phyloP scores from a whole-genome alignment of 2,797 vertebrate genomes.

The Anniella stebbinsi region DNA sequence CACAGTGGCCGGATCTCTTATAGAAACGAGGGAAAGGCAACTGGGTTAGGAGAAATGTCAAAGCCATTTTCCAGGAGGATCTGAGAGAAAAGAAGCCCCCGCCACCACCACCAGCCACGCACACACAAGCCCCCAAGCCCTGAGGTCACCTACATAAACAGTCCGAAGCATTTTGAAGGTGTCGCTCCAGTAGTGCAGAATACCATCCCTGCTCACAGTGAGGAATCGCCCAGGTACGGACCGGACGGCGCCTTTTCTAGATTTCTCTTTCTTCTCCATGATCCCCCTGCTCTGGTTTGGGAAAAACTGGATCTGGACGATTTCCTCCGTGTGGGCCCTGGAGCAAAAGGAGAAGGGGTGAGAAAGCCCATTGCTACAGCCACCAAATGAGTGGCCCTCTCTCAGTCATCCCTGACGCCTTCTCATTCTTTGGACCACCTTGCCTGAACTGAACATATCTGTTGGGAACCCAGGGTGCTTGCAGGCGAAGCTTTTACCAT shows the following conservation, averaged over 20 bases:
- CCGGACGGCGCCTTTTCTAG: background rate
- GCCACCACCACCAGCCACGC: background rate
- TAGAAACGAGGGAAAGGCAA: background rate
- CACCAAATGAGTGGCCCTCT: background rate
- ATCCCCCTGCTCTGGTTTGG: slow-evolving; percentile 37
- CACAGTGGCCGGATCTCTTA: background rate
- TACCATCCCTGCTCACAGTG: slow-evolving; percentile 67
- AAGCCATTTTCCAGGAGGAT: background rate
- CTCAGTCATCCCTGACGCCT: background rate
- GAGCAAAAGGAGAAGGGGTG: background rate
- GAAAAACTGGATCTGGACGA: slow-evolving; percentile 62
- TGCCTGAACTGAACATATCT: background rate
- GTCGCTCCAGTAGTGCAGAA: slow-evolving; percentile 72
- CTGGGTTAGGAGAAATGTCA: too few species aligned
- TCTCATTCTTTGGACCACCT: background rate
- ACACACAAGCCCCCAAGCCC: too few species aligned
- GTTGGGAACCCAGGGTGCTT: too few species aligned
- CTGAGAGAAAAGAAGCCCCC: background rate
- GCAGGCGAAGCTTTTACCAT: too few species aligned
- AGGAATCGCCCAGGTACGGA: slow-evolving; percentile 53
- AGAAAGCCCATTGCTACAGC: background rate
- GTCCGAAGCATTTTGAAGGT: slow-evolving; percentile 59
- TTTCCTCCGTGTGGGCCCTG: slow-evolving; percentile 61
- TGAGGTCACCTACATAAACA: slow-evolving; percentile 46
- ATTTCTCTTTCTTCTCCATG: background rate